A percentile compares a stretch with the other conserved stretches of the same genome.
Conservation (phyloP, 1,140 invertebrate genomes). For the Magallana ariakensis region DNA sequence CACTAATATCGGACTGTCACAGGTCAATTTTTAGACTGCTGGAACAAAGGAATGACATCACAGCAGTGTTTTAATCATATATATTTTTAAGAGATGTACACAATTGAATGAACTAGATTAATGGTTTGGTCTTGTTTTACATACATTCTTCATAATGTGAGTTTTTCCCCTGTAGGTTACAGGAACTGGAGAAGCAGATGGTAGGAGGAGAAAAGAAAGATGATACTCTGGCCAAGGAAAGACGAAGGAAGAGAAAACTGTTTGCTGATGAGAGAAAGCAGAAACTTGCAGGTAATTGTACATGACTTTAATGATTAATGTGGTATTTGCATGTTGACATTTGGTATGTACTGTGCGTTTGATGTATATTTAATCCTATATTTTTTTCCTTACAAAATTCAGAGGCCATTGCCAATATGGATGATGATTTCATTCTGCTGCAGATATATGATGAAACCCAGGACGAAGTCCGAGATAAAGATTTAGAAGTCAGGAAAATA, state of each 20-base stretch:
- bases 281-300: constrained; percentile 79
- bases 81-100: too few relatives aligned
- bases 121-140: too few relatives aligned
- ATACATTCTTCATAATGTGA: too few relatives aligned
- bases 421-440: constrained; percentile 84
- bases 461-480: constrained; percentile 87
- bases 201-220: constrained; percentile 89
- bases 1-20: too few relatives aligned
- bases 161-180: constrained; percentile 80
- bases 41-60: too few relatives aligned
- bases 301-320: too few relatives aligned
- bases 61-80: too few relatives aligned
- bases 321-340: neutral
- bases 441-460: constrained; percentile 78
- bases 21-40: too few relatives aligned
- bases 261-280: constrained; percentile 85
- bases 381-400: constrained; percentile 41
- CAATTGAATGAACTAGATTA: too few relatives aligned
- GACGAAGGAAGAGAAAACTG: constrained; percentile 85
- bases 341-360: neutral
- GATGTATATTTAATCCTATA: neutral
- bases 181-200: constrained; percentile 87
- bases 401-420: constrained; percentile 85
- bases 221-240: constrained; percentile 84
- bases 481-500: constrained; percentile 85